Conservation (phyloP, 2,888 invertebrate species). For the Lingula anatina region DNA sequence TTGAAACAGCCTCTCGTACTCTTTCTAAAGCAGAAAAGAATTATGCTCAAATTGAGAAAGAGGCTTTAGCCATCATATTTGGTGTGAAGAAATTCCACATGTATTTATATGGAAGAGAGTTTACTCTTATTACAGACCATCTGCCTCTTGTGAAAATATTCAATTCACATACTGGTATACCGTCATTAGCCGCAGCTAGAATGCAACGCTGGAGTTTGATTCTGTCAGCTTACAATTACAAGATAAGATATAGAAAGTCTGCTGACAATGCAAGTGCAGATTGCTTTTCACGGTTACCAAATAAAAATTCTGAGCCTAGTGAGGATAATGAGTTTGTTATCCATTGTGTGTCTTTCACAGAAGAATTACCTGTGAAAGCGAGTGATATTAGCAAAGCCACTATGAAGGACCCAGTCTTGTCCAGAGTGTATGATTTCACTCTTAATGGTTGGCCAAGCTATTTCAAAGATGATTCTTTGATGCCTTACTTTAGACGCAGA, state of each 20-base stretch:
- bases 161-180: slow-evolving; percentile 27
- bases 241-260: slow-evolving; percentile 31
- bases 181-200: slow-evolving; percentile 26
- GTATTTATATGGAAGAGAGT: slow-evolving; percentile 48
- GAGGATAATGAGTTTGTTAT: not conserved
- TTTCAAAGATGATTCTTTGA: too few species aligned
- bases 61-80: slow-evolving; percentile 46
- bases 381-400: not conserved
- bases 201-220: slow-evolving; percentile 30
- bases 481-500: too few species aligned
- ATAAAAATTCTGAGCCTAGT: not conserved
- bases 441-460: too few species aligned
- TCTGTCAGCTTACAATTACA: slow-evolving; percentile 41
- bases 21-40: slow-evolving; percentile 44
- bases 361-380: not conserved
- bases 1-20: slow-evolving; percentile 47
- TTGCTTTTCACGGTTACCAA: slow-evolving; percentile 30
- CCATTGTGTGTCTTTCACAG: not conserved
- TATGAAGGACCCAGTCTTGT: not conserved
- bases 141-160: slow-evolving; percentile 49
- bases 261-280: slow-evolving; percentile 35
- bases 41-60: slow-evolving; percentile 46
- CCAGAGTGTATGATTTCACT: too few species aligned
- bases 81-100: slow-evolving; percentile 49
- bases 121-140: slow-evolving; percentile 50